Base-by-base conservation (phyloP, 2,888 invertebrate species). In the Apamea epomidion region DNA sequence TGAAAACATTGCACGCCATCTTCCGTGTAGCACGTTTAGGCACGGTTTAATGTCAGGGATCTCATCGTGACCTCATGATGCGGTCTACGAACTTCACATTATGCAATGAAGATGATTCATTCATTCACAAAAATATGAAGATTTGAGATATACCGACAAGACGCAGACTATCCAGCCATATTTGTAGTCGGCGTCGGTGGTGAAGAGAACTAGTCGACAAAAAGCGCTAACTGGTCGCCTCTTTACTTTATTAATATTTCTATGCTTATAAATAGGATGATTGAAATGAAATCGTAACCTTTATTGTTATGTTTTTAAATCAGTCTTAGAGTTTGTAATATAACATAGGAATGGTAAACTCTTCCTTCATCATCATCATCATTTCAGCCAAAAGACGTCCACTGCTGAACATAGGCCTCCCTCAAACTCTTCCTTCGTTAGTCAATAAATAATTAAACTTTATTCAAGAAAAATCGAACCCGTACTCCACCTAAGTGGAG, bases 51-150 rank as follows among this genome's bases (percentile, higher is more conserved):
- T 85, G 87, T 87, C 85, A 87, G 74, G 85, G 85, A 76, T 80
- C 70, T 83, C 83, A 81, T 84, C 83, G 82, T 87, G 87, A 89
- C 85, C 88, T 85, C 80, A 88, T 87, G 84, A 88, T 86, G 80
- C 82, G 88, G 88, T 89, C 90, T 91, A 85, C 82, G 88, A 92
- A 90, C 91, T 87, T 83, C 73, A 79, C 8, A 76, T 90, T 88
- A 86, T 80, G 81, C 78, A 89, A 89, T 82, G 75, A 89, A 88
- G 87, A 90, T 90, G 91, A 91, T 75, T 90, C 89, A 92, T 81
- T 84, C 84, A 87, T 89, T 88, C 82, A 87, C 48, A 29, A 74
- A 60, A 29, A 72, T n/a, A 6, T 62, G 10, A 42, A 78, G 77
- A 83, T 67, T 67, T 0, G 60, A 62, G 18, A n/a, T 21, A 6